Evolutionary conservation across 30 jellyfish, hydroid and myxozoan genomes (phyloP), one percentile per base, ranked within the genome.

Genomic region (Sanderia malayensis): DNA sequence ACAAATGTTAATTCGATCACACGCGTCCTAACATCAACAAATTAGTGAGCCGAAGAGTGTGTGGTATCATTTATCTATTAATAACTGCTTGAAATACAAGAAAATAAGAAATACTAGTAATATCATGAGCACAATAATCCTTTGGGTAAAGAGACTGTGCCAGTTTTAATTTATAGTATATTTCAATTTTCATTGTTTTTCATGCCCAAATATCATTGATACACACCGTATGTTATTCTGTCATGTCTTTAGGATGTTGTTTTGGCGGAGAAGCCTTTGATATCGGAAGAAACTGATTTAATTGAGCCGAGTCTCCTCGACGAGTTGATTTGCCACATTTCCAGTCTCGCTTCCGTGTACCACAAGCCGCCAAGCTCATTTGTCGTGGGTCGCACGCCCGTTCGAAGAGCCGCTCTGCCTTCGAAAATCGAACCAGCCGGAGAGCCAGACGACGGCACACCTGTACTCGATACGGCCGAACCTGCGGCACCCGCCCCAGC

Each of bases 361-460:
- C 99, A 92, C 68, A 80, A 78, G 53, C 96, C 99, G 18, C 99
- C 99, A 41, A 74, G 95, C 73, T 84, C 99, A 1, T 92, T 92
- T 74, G 96, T 92, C 31, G 96, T 96, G 29, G 96, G 99, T 37
- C 74, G 84, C 31, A 65, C 93, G 20, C 93, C 93, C 20, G 95
- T 80, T 41, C 94, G 95, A 31, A 93, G 96, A 27, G 88, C 96
- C 20, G 87, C 96, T 3, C 80, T 92, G 52, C 96, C 95, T 23
- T 30, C 95, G 1, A 74, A 64, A 58, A 31, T 67, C 74, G 95
- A 74, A 22, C 83, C 61, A 33, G 73, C 90, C 19, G 89, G 83
- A 19, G 88, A 74, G 32, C 80, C 77, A 18, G 93, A 65, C 27
- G 81, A 94, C 41, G 86, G 92, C 58, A 65, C 79, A 0, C 89